A percentile compares a stretch with the other conserved stretches of the same genome.
These are phyloP conservation scores for Eupithecia insigniata DNA, from an alignment of 2,888 invertebrate genomes.

Conservation along the genomic window DNA sequence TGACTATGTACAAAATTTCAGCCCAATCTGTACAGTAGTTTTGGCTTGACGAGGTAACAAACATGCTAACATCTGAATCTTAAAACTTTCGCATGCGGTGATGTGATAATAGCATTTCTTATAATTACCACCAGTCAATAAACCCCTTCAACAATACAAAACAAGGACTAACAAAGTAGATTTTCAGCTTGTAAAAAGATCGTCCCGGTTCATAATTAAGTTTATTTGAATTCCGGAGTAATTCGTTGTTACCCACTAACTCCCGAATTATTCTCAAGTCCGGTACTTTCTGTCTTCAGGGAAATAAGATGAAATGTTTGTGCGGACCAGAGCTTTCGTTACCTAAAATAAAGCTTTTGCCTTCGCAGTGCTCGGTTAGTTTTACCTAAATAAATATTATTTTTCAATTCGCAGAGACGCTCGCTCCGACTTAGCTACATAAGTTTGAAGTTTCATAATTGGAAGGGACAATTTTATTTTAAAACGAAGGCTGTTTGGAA, in stretches of 20 bases:
- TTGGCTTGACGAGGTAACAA: too few relatives aligned
- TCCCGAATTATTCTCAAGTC: constrained; percentile 69
- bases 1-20: too few relatives aligned
- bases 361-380: constrained; percentile 18
- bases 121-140: neutral
- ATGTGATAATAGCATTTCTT: too few relatives aligned
- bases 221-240: constrained; percentile 50
- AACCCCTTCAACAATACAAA: neutral
- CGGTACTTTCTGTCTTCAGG: constrained; percentile 60
- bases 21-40: too few relatives aligned
- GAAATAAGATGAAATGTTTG: constrained; percentile 71
- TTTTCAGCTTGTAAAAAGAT: neutral
- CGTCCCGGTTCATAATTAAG: neutral
- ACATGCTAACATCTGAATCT: too few relatives aligned
- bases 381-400: constrained; percentile 25
- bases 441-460: neutral
- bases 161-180: neutral
- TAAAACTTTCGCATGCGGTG: too few relatives aligned
- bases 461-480: neutral
- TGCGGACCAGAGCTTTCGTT: constrained; percentile 54
- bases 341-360: constrained; percentile 48
- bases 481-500: neutral
- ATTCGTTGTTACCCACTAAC: constrained; percentile 55
- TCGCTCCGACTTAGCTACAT: neutral
- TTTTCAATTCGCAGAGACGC: constrained; percentile 21